Evolutionary conservation across 2,888 invertebrate genomes (phyloP).

Genomic region (Leptinotarsa tumamoca): DNA sequence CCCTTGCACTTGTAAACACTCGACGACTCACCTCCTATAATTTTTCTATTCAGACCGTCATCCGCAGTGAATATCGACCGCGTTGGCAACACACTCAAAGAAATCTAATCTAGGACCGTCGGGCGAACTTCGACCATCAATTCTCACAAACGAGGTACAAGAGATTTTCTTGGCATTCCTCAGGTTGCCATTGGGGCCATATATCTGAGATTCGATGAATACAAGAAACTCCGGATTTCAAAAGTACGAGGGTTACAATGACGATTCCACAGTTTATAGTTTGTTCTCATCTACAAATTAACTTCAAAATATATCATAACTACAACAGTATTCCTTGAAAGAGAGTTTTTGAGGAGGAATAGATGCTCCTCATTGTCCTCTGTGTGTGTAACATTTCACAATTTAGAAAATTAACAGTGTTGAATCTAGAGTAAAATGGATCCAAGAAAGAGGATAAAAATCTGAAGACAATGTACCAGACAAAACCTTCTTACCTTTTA

Average conservation of each 20-base stretch:
- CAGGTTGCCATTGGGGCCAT: slow-evolving; percentile 9
- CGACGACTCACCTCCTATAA: neutral
- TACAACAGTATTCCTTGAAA: neutral
- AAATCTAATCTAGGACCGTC: neutral
- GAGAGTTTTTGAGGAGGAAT: too few species aligned
- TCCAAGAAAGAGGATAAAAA: too few species aligned
- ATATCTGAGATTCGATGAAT: slow-evolving; percentile 4
- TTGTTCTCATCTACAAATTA: too few species aligned
- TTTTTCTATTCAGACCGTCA: neutral
- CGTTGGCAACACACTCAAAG: neutral
- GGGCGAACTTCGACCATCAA: slow-evolving; percentile 2
- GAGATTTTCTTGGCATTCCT: slow-evolving; percentile 12
- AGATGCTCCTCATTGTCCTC: too few species aligned
- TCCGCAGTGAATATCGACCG: slow-evolving; percentile 13
- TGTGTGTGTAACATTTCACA: too few species aligned
- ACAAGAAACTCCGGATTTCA: neutral
- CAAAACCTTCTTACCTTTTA: too few species aligned
- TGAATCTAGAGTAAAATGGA: too few species aligned
- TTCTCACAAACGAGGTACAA: neutral
- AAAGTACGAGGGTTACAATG: neutral
- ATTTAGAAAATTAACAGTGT: too few species aligned
- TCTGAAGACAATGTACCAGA: too few species aligned
- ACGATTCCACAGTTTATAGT: neutral
- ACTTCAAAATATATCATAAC: neutral
- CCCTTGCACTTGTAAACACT: neutral